Conservation (phyloP, 1,140 invertebrate genomes). For the Drosophila takahashii region DNA sequence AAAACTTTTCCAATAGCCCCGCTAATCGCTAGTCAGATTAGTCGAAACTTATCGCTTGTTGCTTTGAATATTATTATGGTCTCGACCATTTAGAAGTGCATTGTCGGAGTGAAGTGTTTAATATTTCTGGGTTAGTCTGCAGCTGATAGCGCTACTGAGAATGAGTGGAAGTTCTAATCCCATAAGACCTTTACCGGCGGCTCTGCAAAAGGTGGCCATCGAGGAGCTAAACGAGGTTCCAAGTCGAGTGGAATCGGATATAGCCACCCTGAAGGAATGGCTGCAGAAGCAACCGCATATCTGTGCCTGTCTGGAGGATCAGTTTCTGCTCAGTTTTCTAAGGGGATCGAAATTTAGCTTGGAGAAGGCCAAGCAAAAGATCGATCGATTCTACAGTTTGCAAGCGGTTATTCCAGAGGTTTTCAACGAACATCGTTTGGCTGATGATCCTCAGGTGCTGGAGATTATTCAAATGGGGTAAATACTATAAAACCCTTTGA, state of each 20-base stretch:
- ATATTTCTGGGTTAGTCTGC: slow-evolving; percentile 32
- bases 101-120: slow-evolving; percentile 9
- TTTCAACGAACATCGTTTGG: slow-evolving; percentile 79
- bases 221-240: slow-evolving; percentile 88
- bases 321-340: slow-evolving; percentile 87
- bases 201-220: slow-evolving; percentile 84
- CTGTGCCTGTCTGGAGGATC: slow-evolving; percentile 85
- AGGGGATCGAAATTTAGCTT: slow-evolving; percentile 89
- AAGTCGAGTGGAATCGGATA: slow-evolving; percentile 85
- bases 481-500: too few species aligned
- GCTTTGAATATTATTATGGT: slow-evolving; percentile 35
- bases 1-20: background rate
- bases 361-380: slow-evolving; percentile 88
- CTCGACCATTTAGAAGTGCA: slow-evolving; percentile 21
- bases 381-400: slow-evolving; percentile 88
- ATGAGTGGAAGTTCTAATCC: slow-evolving; percentile 9
- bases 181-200: slow-evolving; percentile 59
- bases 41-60: slow-evolving; percentile 34
- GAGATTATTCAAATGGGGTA: slow-evolving; percentile 86
- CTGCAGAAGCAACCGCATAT: slow-evolving; percentile 88
- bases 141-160: slow-evolving; percentile 12
- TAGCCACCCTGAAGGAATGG: slow-evolving; percentile 87
- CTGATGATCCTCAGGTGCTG: slow-evolving; percentile 72
- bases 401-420: slow-evolving; percentile 87
- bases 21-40: slow-evolving; percentile 40